Evolutionary conservation across 35 echinoderm and acorn worm genomes (phyloP), one percentile per base, ranked within the genome.

Genomic region (Strongylocentrotus purpuratus): DNA sequence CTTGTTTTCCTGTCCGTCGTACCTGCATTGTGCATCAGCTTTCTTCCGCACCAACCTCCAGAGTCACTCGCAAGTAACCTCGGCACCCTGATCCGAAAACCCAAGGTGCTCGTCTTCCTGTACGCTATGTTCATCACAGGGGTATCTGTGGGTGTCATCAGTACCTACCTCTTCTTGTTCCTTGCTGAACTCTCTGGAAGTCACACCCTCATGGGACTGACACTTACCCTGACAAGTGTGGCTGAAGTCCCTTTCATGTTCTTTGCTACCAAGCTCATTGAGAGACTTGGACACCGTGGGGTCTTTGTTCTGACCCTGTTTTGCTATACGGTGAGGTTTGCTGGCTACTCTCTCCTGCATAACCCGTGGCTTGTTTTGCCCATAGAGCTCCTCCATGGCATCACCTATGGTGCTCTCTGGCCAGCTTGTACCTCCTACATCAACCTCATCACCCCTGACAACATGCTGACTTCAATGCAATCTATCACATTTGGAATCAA

Each of bases 211-310:
- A 97, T 97, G 97, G 97, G 97, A 33, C 94, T 98, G 14, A 98
- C 95, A 11, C 86, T 98, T 17, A 96, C 95, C 22, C 89, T 96
- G 25, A 96, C 97, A 0, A 96, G 97, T 47, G 11, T 98, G 20
- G 93, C 97, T 2, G 97, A 98, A 86, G 92, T 96, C 35, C 97
- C 97, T 20, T 98, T 98, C 50, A 95, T 98, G 94, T 98, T 85
- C 85, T 95, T 98, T 89, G 95, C 96, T 11, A 94, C 85, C 22
- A 94, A 58, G 46, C 50, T 98, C n/a, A 96, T 98, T 28, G 41
- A 95, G 20, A 55, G 28, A 55, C 90, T 96, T 46, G 96, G 97
- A 86, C 95, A 98, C 52, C 88, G 96, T 41, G 92, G 90, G 41
- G 94, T 98, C 9, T 96, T 98, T 85, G 86, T 88, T 47, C 85